These are phyloP conservation scores for Dissostichus mawsoni DNA, from an alignment of 2,113 vertebrate species.

Conservation along the genomic window DNA sequence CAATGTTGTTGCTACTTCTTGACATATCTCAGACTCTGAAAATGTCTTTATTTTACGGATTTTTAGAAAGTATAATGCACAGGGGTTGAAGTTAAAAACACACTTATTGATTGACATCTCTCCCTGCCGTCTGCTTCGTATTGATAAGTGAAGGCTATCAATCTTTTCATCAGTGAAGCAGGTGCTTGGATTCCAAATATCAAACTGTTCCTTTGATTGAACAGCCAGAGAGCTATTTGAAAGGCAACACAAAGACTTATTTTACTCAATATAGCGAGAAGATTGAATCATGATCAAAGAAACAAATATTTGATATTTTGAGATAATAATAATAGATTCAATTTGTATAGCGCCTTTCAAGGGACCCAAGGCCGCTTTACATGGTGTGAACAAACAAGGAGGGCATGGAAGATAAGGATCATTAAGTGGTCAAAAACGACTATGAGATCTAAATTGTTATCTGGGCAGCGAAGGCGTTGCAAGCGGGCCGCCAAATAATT, in stretches of 20 bases:
- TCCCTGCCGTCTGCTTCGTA: no score
- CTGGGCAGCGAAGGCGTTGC: not conserved
- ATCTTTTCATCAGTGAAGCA: slow-evolving; percentile 4
- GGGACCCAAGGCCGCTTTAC: no score
- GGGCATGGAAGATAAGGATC: not conserved
- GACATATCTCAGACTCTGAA: no score
- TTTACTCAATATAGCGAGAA: slow-evolving; percentile 28
- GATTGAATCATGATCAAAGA: slow-evolving; percentile 27
- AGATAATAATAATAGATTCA: slow-evolving; percentile 12
- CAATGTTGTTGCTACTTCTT: no score
- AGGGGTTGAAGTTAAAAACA: no score
- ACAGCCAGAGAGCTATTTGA: not conserved
- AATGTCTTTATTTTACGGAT: no score
- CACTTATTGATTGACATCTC: no score
- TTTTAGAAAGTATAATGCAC: no score
- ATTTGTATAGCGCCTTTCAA: no score
- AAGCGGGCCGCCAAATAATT: no score
- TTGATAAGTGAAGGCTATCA: not conserved
- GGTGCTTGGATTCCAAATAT: not conserved
- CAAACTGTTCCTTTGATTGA: not conserved
- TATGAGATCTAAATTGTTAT: slow-evolving; percentile 12
- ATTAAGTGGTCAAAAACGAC: slow-evolving; percentile 3
- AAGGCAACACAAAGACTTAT: not conserved
- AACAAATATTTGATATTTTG: slow-evolving; percentile 16
- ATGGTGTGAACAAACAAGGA: no score